Conservation (phyloP, 2,113 vertebrate species). For the Nycticryphes semicollaris region DNA sequence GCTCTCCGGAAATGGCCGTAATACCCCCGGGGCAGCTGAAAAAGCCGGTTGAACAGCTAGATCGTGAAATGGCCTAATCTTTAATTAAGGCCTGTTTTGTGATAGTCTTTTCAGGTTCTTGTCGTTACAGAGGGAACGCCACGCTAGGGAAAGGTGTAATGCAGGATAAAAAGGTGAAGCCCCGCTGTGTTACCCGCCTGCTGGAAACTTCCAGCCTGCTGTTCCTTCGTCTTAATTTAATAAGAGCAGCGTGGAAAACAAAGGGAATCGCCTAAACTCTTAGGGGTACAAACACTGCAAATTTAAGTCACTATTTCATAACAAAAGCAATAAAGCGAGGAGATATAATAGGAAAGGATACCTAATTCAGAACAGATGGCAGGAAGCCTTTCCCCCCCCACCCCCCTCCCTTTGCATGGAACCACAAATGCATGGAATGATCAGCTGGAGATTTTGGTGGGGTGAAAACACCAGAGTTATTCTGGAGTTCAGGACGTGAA, state of each 20-base stretch:
- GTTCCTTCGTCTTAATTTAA: neutral
- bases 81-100: neutral
- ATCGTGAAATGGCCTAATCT: accelerated
- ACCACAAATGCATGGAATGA: slow-evolving; percentile 50
- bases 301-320: slow-evolving; percentile 37
- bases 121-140: neutral
- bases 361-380: slow-evolving; percentile 68
- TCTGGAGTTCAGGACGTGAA: slow-evolving; percentile 53
- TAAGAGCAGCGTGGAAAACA: neutral
- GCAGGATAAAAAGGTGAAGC: neutral
- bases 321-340: slow-evolving; percentile 42
- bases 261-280: slow-evolving; percentile 4
- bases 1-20: neutral
- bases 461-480: slow-evolving; percentile 34
- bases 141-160: neutral
- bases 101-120: accelerated
- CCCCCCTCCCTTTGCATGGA: neutral
- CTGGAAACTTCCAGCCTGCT: neutral
- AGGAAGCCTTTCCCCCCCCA: neutral
- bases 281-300: slow-evolving; percentile 12
- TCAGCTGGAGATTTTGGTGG: slow-evolving; percentile 57
- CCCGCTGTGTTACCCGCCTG: accelerated
- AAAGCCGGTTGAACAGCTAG: neutral
- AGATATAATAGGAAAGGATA: slow-evolving; percentile 44
- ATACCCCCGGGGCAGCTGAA: accelerated